Evolutionary conservation across 1,140 invertebrate genomes (phyloP), one percentile per base, ranked within the genome.

Genomic region (Cherax destructor): DNA sequence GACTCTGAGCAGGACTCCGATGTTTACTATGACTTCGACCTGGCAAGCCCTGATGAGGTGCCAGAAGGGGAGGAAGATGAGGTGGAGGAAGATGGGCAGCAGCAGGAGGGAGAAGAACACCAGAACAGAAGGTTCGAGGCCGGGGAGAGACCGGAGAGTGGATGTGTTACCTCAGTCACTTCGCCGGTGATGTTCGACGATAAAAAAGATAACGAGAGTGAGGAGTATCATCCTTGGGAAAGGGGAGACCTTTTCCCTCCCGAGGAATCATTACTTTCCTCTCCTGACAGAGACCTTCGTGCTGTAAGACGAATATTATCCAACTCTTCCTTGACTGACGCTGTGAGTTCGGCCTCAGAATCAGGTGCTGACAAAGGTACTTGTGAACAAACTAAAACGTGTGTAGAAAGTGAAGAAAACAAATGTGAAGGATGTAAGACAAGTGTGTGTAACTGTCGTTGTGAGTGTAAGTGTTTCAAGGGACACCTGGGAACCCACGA

Each of bases 91-190:
- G 30, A 50, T 41, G 41, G 49, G 65, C 21, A 74, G 7, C 76
- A 72, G 50, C n/a, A 83, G 56, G 72, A 77, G 16, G 74, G 9
- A 6, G 72, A 72, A n/a, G 83, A 92, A 59, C 47, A 47, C 47
- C 78, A 74, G 47, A 50, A 47, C 1, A 89, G 69, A 52, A 52
- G 49, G 24, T 50, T 50, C 0, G 87, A 91, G 21, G 79, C 50
- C 61, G 69, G 76, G 10, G 92, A 93, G 76, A 74, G 88, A 56
- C 92, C 92, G n/a, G 92, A 93, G 89, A 93, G 92, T 78, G 92
- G 92, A 9, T 93, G 92, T 80, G 92, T 92, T 24, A 93, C 92
- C n/a, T 93, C 92, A 41, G 92, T 93, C 69, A 92, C 91, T 10
- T 93, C 92, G 18, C 92, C 92, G 5, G 86, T 93, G 18, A 93